phyloP scores from a whole-genome alignment of 2,888 invertebrate species.

The Chloroclystis v-ata region DNA sequence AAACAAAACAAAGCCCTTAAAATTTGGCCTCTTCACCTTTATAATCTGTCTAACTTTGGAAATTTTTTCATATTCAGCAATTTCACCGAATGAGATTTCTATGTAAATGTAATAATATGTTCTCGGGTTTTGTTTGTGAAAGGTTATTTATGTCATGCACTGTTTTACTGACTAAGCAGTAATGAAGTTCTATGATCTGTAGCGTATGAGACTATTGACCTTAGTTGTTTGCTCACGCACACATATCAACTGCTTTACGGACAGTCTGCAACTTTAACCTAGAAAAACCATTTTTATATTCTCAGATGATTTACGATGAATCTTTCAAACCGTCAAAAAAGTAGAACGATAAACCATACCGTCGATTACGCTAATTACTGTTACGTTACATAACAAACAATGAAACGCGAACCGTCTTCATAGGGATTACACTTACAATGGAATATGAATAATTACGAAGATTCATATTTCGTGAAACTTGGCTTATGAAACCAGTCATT shows the following conservation, averaged over 20 bases:
- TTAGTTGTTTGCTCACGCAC: conserved; percentile 20
- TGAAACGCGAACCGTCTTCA: conserved; percentile 16
- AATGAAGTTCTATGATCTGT: conserved; percentile 11
- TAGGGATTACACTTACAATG: conserved; percentile 14
- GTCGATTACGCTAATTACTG: conserved; percentile 35
- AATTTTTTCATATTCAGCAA: conserved; percentile 4
- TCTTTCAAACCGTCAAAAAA: conserved; percentile 29
- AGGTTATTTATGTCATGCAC: neutral
- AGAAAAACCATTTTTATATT: conserved; percentile 4
- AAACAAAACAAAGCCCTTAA: conserved; percentile 39
- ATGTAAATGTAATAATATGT: neutral
- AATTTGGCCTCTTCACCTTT: conserved; percentile 23
- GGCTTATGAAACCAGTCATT: conserved; percentile 21
- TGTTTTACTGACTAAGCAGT: neutral
- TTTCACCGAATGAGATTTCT: conserved; percentile 2
- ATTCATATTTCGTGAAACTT: conserved; percentile 17
- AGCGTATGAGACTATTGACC: conserved; percentile 34
- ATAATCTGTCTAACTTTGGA: conserved; percentile 14
- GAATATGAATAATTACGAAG: conserved; percentile 14
- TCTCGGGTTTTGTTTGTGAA: neutral
- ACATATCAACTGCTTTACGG: conserved; percentile 18
- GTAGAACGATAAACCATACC: conserved; percentile 31
- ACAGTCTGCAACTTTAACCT: conserved; percentile 18
- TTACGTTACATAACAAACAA: conserved; percentile 33
- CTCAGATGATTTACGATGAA: conserved; percentile 28